Percentiles rank a stretch among this genome's conserved stretches.
Evolutionary conservation across 2,888 invertebrate species (phyloP).

Genomic region (Ophion obscuratus): DNA sequence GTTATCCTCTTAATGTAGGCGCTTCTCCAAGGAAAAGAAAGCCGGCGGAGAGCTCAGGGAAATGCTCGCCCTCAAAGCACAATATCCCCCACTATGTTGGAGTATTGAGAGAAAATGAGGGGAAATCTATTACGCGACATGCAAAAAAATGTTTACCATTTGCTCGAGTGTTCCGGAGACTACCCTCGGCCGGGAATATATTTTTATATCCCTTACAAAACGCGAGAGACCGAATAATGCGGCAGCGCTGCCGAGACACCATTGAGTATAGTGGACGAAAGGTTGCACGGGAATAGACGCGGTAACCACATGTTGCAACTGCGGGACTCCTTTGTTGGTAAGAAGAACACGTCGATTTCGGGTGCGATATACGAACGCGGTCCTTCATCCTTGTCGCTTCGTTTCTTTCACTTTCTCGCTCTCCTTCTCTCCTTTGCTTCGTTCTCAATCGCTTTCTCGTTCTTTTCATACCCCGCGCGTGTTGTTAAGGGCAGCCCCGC

Average conservation of each 20-base stretch:
- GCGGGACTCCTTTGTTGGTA: conserved; percentile 67
- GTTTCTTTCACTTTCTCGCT: conserved; percentile 36
- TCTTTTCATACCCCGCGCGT: conserved; percentile 42
- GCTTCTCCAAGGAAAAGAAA: not conserved
- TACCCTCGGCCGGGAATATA: not conserved
- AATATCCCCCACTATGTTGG: not conserved
- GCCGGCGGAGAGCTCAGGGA: not conserved
- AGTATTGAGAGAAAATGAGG: not conserved
- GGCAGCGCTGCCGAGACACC: conserved; percentile 37
- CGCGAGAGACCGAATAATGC: conserved; percentile 44
- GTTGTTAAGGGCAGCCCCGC: conserved; percentile 56
- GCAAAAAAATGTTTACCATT: not conserved
- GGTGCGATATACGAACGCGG: conserved; percentile 60
- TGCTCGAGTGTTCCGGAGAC: too few relatives aligned
- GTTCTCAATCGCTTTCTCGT: conserved; percentile 25
- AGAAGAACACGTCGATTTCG: conserved; percentile 61
- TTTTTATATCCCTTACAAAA: conserved; percentile 2
- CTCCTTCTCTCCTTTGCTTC: conserved; percentile 34
- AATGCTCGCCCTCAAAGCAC: not conserved
- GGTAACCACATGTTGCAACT: conserved; percentile 81
- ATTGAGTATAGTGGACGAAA: conserved; percentile 48
- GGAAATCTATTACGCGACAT: not conserved
- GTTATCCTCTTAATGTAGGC: not conserved
- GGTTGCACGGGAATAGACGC: conserved; percentile 61
- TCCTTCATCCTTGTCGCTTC: conserved; percentile 46